Evolutionary conservation across 2,113 vertebrate genomes (phyloP).

Genomic region (Tetrao urogallus): DNA sequence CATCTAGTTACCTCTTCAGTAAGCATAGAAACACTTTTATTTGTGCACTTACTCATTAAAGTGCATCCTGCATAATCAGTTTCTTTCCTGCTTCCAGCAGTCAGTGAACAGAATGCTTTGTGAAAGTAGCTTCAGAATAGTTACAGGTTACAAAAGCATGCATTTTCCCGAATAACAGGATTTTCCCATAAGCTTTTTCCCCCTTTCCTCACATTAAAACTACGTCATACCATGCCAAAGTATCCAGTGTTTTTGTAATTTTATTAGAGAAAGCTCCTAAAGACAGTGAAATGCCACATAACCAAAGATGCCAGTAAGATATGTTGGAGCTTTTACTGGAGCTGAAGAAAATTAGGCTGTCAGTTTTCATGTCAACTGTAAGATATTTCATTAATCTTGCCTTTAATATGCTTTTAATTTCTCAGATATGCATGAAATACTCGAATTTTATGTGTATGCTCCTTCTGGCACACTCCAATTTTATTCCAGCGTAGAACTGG

Average conservation of each 20-base stretch:
- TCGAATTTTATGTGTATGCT: not conserved
- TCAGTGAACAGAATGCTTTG: not conserved
- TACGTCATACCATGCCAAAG: not conserved
- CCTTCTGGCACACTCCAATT: not conserved
- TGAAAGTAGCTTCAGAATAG: not conserved
- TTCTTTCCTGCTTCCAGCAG: not conserved
- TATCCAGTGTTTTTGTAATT: not conserved
- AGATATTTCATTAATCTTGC: not conserved
- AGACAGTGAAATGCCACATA: not conserved
- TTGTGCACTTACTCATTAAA: not conserved
- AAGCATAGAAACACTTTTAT: not conserved
- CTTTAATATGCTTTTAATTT: not conserved
- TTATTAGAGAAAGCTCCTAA: not conserved
- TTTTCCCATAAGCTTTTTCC: not conserved
- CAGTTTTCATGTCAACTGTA: not conserved
- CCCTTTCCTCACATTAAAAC: not conserved
- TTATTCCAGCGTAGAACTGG: not conserved
- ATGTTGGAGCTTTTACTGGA: not conserved
- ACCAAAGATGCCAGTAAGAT: not conserved
- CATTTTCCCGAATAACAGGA: not conserved
- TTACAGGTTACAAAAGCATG: not conserved
- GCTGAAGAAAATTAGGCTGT: not conserved
- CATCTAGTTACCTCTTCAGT: not conserved
- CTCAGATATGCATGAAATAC: not conserved
- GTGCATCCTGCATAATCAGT: fast-evolving